Percentiles rank a stretch among this genome's conserved stretches.
Conservation (phyloP, 1,140 invertebrate genomes). For the Drosophila kurseongensis region DNA sequence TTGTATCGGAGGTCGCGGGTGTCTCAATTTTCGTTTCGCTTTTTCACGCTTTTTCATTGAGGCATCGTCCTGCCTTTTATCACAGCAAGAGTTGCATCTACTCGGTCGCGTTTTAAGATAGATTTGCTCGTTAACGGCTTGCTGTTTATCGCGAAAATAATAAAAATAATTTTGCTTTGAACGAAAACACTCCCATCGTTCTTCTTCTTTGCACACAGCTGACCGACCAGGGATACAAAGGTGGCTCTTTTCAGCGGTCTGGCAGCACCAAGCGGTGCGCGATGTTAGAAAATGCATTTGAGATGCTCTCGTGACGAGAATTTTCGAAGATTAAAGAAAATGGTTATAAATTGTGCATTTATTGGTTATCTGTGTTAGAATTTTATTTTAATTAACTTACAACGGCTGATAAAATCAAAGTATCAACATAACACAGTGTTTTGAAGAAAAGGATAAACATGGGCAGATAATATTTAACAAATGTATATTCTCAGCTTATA, state of each 20-base stretch:
- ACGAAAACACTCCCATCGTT: constrained; percentile 77
- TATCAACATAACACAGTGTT: no score
- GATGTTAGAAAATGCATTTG: background rate
- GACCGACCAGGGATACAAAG: constrained; percentile 64
- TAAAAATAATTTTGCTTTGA: constrained; percentile 52
- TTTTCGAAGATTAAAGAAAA: no score
- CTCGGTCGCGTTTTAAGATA: constrained; percentile 33
- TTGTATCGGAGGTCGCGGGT: constrained; percentile 71
- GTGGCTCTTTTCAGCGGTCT: constrained; percentile 6
- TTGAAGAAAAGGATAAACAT: no score
- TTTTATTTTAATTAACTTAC: no score
- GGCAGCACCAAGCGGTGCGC: background rate
- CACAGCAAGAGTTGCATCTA: constrained; percentile 20
- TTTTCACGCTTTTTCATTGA: constrained; percentile 41
- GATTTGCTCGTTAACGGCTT: constrained; percentile 39
- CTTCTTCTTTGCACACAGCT: constrained; percentile 84
- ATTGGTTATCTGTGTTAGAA: no score
- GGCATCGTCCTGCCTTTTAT: constrained; percentile 22
- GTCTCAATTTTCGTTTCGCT: constrained; percentile 51
- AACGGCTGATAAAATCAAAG: no score
- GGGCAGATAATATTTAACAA: no score
- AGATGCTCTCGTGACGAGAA: no score
- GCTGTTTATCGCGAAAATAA: constrained; percentile 58
- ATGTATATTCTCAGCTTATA: no score
- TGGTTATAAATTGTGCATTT: no score